Evolutionary conservation across 2,113 vertebrate genomes (phyloP).

Genomic region (Neolamprologus devosi): DNA sequence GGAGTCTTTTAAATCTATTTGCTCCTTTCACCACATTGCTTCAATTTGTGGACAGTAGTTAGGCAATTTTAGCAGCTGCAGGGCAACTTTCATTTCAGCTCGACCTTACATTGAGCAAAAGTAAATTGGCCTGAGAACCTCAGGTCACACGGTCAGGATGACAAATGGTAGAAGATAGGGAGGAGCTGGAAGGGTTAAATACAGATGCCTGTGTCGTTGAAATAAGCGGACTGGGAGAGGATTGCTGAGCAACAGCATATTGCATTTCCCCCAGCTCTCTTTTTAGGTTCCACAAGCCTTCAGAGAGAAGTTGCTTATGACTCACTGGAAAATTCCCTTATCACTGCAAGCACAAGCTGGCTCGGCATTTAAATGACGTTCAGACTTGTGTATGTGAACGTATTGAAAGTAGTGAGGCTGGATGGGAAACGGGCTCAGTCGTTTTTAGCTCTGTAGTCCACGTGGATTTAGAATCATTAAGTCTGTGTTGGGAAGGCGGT

Average conservation of each 20-base stretch:
- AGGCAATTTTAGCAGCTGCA: not conserved
- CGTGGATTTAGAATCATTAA: slow-evolving; percentile 11
- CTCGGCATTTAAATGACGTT: slow-evolving; percentile 39
- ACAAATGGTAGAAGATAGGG: slow-evolving; percentile 2
- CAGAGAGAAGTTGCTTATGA: slow-evolving; percentile 40
- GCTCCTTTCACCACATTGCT: not conserved
- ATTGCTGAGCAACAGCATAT: slow-evolving; percentile 39
- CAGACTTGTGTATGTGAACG: slow-evolving; percentile 2
- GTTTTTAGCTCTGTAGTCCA: not conserved
- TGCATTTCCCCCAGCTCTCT: slow-evolving; percentile 14
- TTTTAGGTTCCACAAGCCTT: slow-evolving; percentile 29
- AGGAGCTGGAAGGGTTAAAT: slow-evolving; percentile 43
- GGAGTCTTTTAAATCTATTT: not conserved
- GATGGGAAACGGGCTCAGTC: slow-evolving; percentile 3
- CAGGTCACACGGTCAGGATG: slow-evolving; percentile 7
- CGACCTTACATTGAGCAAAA: not conserved
- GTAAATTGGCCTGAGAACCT: slow-evolving; percentile 6
- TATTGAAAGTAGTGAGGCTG: slow-evolving; percentile 12
- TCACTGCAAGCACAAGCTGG: slow-evolving; percentile 32
- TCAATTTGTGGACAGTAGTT: not conserved
- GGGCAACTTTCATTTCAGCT: slow-evolving; percentile 1
- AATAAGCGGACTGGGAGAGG: slow-evolving; percentile 6
- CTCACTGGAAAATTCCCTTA: slow-evolving; percentile 57
- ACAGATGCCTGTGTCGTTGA: not conserved
- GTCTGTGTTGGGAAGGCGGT: not conserved